Conservation (phyloP, 2,797 vertebrate species). For the Sylvia borin region DNA sequence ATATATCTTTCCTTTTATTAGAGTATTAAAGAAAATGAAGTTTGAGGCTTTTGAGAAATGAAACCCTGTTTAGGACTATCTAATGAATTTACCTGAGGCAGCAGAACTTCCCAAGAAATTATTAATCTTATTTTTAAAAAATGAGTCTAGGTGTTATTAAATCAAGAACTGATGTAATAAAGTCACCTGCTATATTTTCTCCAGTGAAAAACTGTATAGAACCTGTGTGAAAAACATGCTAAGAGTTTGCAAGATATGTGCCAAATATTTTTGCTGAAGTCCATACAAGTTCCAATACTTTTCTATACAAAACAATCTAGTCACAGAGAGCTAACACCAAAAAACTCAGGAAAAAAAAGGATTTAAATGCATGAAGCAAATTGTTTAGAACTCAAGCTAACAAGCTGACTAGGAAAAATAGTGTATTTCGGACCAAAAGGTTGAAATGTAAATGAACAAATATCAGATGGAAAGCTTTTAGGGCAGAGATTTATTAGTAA, state of each 20-base stretch:
- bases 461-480: not conserved
- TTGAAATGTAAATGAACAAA: not conserved
- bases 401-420: not conserved
- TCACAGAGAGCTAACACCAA: not conserved
- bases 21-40: not conserved
- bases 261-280: not conserved
- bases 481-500: slow-evolving; percentile 20
- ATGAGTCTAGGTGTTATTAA: slow-evolving; percentile 22
- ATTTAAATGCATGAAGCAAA: not conserved
- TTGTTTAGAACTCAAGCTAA: not conserved
- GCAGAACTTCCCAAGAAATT: slow-evolving; percentile 25
- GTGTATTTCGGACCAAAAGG: not conserved
- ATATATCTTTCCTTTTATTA: slow-evolving; percentile 13
- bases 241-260: not conserved
- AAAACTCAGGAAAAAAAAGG: not conserved
- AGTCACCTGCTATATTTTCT: slow-evolving; percentile 10
- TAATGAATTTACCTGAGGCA: slow-evolving; percentile 38
- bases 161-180: slow-evolving; percentile 28
- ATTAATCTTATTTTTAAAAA: slow-evolving; percentile 25
- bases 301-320: not conserved
- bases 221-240: not conserved
- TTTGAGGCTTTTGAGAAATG: slow-evolving; percentile 38
- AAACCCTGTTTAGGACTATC: not conserved
- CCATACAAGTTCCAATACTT: not conserved
- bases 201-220: not conserved